Evolutionary conservation across 2,888 invertebrate genomes (phyloP), one percentile per base, ranked within the genome.

Genomic region (Hermaeophaga mercurialis): DNA sequence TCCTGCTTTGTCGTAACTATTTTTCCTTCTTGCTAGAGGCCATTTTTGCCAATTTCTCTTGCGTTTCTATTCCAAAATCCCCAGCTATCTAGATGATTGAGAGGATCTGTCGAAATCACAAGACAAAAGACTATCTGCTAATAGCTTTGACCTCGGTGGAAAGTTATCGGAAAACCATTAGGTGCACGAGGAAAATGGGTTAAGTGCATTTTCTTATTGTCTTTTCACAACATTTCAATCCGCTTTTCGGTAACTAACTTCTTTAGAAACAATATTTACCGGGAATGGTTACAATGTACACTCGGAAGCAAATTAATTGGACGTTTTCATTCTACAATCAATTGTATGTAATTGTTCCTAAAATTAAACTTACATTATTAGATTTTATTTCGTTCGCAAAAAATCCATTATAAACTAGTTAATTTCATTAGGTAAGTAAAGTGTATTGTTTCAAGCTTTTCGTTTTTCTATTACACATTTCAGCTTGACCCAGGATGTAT

Each of bases 131-230:
- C 56, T 53, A 53, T 47, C 55, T 31, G 53, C 22, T 54, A 55
- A 61, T 58, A 58, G 54, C 55, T 46, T 26, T 33, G 60, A 55
- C 57, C 57, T 53, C 53, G 53, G 39, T 17, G 33, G 34, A 44
- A 52, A 49, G 26, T 54, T 61, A 61, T 61, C 49, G 61, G 61
- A 61, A 61, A 61, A 58, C 61, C 58, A 61, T 61, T 61, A 56
- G 54, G 54, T 56, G 53, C 50, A 61, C 41, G 50, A 41, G 31
- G 43, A 50, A 52, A 52, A 52, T 44, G 43, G 52, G 52, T 48
- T 48, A 39, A 57, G 57, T 57, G 57, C 57, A 57, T 48, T 53
- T 48, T 57, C 57, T 53, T 48, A 57, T 48, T 57, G 43, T 48
- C 43, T 28, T 33, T 48, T 54, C 44, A 39, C 48, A 47, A 53